Evolutionary conservation across 2,888 invertebrate species (phyloP).

Genomic region (Drosophila trichaetosa): DNA sequence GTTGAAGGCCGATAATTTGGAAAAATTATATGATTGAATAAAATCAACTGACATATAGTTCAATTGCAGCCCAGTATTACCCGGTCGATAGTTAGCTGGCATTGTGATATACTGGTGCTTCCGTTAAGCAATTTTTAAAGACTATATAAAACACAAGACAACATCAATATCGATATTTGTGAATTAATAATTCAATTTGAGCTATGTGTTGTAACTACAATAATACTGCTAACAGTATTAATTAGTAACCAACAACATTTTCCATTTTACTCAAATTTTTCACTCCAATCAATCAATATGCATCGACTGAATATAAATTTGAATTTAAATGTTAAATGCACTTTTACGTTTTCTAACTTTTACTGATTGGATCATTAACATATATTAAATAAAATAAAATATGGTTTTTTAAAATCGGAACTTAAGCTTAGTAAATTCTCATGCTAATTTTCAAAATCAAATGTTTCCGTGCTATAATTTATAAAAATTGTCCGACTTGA

Average conservation of each 20-base stretch:
- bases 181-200: slow-evolving; percentile 8
- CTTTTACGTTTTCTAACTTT: slow-evolving; percentile 38
- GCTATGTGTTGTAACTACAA: background rate
- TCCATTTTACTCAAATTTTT: slow-evolving; percentile 15
- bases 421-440: slow-evolving; percentile 44
- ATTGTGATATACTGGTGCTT: background rate
- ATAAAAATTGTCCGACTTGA: slow-evolving; percentile 43
- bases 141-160: background rate
- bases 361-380: slow-evolving; percentile 8
- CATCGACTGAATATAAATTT: slow-evolving; percentile 17
- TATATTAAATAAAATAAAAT: slow-evolving; percentile 11
- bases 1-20: background rate
- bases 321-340: slow-evolving; percentile 42
- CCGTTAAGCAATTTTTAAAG: background rate
- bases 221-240: background rate
- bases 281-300: slow-evolving; percentile 37
- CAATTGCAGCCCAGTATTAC: background rate
- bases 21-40: background rate
- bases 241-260: slow-evolving; percentile 13
- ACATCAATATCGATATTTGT: slow-evolving; percentile 9
- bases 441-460: slow-evolving; percentile 57
- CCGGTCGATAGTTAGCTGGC: background rate
- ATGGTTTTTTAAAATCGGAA: slow-evolving; percentile 34
- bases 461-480: slow-evolving; percentile 53
- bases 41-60: background rate